These are phyloP conservation scores for Drosophila sturtevanti DNA, from an alignment of 1,140 invertebrate genomes.

Conservation along the genomic window DNA sequence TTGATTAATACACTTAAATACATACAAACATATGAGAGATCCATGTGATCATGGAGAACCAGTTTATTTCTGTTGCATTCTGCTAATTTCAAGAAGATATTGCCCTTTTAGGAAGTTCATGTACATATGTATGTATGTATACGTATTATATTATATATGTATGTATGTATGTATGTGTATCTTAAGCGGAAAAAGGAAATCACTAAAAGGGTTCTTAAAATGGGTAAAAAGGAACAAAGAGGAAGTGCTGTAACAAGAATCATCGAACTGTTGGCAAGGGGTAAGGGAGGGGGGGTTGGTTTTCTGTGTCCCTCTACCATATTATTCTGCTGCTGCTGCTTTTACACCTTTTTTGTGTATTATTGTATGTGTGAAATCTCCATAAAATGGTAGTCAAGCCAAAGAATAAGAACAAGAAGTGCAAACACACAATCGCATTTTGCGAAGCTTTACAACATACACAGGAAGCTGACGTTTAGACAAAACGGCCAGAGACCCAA, in stretches of 20 bases:
- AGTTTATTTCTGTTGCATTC: not conserved
- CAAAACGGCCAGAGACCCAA: slow-evolving; percentile 57
- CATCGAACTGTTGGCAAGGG: too few relatives aligned
- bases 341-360: slow-evolving; percentile 27
- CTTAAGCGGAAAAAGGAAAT: slow-evolving; percentile 15
- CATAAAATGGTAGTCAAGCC: slow-evolving; percentile 1
- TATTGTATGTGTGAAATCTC: slow-evolving; percentile 34
- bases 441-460: slow-evolving; percentile 21
- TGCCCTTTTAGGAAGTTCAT: slow-evolving; percentile 9
- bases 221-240: not conserved
- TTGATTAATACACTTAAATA: slow-evolving; percentile 12
- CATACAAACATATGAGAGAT: not conserved
- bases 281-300: not conserved
- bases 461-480: slow-evolving; percentile 78
- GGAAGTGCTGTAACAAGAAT: not conserved
- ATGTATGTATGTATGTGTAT: not conserved
- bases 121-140: too few relatives aligned
- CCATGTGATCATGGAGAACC: not conserved
- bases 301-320: too few relatives aligned
- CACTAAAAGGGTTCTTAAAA: not conserved
- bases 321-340: not conserved
- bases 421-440: slow-evolving; percentile 58
- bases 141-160: too few relatives aligned
- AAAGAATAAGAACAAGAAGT: slow-evolving; percentile 44
- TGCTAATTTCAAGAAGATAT: not conserved